phyloP scores from a whole-genome alignment of 37 sponge, comb jelly and placozoan species.

The Ianthella basta region DNA sequence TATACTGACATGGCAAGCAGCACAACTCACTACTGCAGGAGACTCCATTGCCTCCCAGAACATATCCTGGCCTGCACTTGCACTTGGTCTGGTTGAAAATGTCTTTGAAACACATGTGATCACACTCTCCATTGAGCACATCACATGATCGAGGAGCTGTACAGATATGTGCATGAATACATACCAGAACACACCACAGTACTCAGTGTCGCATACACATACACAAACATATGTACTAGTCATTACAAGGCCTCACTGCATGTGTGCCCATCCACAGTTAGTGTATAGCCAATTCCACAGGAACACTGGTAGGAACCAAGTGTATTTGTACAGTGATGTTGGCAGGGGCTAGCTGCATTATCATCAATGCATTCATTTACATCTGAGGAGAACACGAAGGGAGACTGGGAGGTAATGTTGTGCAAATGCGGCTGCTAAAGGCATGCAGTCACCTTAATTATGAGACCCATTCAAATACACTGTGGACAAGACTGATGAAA shows the following conservation, averaged over 20 bases:
- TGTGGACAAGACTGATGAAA: no score
- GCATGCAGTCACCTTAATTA: no score
- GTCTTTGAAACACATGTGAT: conserved; percentile 9
- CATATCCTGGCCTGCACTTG: conserved; percentile 3
- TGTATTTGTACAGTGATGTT: conserved; percentile 1
- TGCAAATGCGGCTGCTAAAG: no score
- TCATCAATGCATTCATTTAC: background rate
- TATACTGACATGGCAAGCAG: no score
- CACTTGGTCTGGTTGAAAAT: background rate
- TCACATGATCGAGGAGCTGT: conserved; percentile 1
- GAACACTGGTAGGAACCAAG: conserved; percentile 1
- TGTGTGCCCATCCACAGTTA: background rate
- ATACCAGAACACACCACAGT: no score
- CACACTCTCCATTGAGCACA: conserved; percentile 28
- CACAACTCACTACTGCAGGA: background rate
- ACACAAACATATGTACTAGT: no score
- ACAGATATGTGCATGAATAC: background rate
- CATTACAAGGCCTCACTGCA: conserved; percentile 9
- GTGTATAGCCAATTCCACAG: background rate
- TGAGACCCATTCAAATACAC: no score
- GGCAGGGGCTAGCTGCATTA: background rate
- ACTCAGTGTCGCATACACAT: no score
- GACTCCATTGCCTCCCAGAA: background rate
- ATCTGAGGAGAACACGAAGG: background rate
- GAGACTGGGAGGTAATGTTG: no score